Conservation (phyloP, 2,888 invertebrate genomes). For the Ormia ochracea region DNA sequence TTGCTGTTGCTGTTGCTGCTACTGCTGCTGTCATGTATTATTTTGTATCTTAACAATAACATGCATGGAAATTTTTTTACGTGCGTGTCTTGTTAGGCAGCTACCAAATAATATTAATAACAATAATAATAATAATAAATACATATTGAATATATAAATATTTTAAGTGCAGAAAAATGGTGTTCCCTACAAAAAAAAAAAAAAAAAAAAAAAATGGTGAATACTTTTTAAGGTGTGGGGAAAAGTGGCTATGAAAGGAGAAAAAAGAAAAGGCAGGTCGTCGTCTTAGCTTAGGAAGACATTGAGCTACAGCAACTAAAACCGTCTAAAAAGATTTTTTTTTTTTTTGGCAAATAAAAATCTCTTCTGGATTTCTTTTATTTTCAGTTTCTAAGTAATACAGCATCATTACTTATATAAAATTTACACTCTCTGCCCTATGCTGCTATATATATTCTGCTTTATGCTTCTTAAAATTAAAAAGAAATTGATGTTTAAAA, state of each 20-base stretch:
- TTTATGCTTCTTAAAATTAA: background rate
- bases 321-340: too few relatives aligned
- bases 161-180: background rate
- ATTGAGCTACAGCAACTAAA: background rate
- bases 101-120: slow-evolving; percentile 37
- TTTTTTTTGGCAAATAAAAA: too few relatives aligned
- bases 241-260: background rate
- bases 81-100: slow-evolving; percentile 44
- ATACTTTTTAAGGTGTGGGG: slow-evolving; percentile 21
- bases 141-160: background rate
- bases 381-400: too few relatives aligned
- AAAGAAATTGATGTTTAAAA: background rate
- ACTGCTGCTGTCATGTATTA: slow-evolving; percentile 39
- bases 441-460: slow-evolving; percentile 21
- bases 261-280: background rate
- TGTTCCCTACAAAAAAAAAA: background rate
- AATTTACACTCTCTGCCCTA: background rate
- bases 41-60: background rate
- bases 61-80: slow-evolving; percentile 14
- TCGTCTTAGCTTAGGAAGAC: background rate
- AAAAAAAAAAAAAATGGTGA: too few relatives aligned
- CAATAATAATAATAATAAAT: too few relatives aligned
- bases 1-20: too few relatives aligned
- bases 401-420: background rate
- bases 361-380: too few relatives aligned